Conservation (phyloP, 2,888 invertebrate genomes). For the Zootermopsis nevadensis region DNA sequence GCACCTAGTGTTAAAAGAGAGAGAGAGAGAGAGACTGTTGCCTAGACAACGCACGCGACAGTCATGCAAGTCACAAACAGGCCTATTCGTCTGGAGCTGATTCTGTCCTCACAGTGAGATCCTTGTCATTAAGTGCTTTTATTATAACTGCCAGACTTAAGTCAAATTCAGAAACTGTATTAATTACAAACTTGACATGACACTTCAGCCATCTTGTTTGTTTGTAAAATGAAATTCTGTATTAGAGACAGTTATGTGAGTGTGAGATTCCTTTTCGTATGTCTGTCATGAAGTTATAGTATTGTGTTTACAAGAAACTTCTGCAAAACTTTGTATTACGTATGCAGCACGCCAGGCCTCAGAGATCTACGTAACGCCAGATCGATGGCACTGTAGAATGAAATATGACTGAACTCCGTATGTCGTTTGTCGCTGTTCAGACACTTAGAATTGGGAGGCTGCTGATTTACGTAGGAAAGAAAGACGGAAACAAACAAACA, state of each 20-base stretch:
- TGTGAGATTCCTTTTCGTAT: neutral
- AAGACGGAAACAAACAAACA: too few species aligned
- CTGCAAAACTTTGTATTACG: neutral
- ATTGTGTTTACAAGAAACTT: neutral
- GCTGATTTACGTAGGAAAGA: too few species aligned
- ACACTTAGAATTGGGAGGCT: too few species aligned
- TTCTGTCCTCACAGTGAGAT: neutral
- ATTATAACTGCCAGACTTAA: neutral
- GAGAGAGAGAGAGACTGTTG: neutral
- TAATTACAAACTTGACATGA: slow-evolving; percentile 3
- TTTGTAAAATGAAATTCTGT: slow-evolving; percentile 12
- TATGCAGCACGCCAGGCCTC: neutral
- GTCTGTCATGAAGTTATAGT: neutral
- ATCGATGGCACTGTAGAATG: neutral
- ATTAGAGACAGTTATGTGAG: neutral
- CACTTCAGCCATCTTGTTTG: slow-evolving; percentile 2
- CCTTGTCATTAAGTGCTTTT: neutral
- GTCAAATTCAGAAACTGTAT: slow-evolving; percentile 10
- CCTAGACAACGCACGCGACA: slow-evolving; percentile 2
- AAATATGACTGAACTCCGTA: neutral
- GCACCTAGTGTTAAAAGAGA: neutral
- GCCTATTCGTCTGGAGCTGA: slow-evolving; percentile 7
- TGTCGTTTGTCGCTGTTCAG: too few species aligned
- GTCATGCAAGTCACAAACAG: neutral
- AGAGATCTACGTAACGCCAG: neutral